Percentiles rank a stretch among this genome's conserved stretches.
Conservation (phyloP, 1,140 invertebrate species). For the Drosophila kanapiae region DNA sequence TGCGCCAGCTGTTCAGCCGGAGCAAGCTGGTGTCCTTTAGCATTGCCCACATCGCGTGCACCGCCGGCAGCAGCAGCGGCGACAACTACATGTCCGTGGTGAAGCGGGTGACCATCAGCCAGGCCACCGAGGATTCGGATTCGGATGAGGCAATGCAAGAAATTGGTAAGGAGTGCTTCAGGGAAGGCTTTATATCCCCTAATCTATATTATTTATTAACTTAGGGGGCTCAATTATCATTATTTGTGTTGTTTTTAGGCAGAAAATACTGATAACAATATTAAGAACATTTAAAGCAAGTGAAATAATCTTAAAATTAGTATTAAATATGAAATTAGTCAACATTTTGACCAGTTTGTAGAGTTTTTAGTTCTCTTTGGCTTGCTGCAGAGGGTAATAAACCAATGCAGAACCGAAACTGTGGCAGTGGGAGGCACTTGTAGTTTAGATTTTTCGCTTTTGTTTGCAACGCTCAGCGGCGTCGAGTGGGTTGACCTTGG, state of each 20-base stretch:
- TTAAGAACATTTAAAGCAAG: not conserved
- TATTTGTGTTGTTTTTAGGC: not conserved
- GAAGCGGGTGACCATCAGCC: conserved; percentile 80
- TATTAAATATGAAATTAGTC: not conserved
- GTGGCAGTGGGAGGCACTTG: not conserved
- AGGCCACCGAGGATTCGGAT: conserved; percentile 27
- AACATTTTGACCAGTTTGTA: not conserved
- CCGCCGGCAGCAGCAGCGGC: conserved; percentile 79
- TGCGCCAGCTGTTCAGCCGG: conserved; percentile 61
- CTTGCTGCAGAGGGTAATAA: conserved; percentile 1
- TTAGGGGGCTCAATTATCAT: not conserved
- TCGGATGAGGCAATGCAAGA: conserved; percentile 18
- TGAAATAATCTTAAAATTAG: not conserved
- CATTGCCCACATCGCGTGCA: conserved; percentile 70
- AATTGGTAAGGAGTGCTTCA: conserved; percentile 37
- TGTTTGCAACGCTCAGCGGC: conserved; percentile 39
- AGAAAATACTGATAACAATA: not conserved
- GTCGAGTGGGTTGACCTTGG: conserved; percentile 69
- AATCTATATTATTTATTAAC: too few species aligned
- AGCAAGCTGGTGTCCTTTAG: conserved; percentile 70
- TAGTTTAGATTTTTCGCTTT: conserved; percentile 44
- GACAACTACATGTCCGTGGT: conserved; percentile 85
- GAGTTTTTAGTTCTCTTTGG: not conserved
- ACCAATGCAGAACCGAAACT: conserved; percentile 3
- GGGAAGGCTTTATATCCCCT: not conserved